Base-by-base conservation (phyloP, 2,888 invertebrate species). In the Leucoptera coffeella region DNA sequence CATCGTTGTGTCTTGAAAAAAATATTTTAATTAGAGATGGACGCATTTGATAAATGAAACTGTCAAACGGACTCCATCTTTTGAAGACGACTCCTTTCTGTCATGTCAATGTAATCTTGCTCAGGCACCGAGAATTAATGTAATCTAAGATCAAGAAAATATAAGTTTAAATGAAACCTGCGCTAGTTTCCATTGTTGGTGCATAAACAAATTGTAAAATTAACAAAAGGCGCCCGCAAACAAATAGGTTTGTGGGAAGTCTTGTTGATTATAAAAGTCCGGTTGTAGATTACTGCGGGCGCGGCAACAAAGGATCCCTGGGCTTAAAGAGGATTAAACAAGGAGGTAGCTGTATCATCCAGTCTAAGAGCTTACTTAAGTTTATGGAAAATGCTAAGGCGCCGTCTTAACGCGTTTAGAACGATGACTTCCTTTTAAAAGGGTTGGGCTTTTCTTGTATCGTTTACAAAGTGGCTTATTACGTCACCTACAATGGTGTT, bases 371-470 rank as follows among this genome's bases (percentile, higher is more conserved):
- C 56, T 53, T 59, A 58, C 59, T 64, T 58, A 58, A 60, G 54
- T 59, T 61, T 60, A 62, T 60, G 53, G 62, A 59, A 59, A 61
- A 55, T 57, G 56, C 56, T n/a, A n/a, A n/a, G 52, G 50, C 53
- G 50, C 50, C 45, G 26, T 23, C 44, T 48, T 61, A 57, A 61
- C 54, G 50, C 49, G 52, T 50, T 60, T 60, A 54, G 27, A 53
- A 47, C 53, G 54, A 54, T 59, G 61, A 64, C 58, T 61, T 53
- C 51, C 51, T 50, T 56, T 55, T 46, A 45, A 64, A 67, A 64
- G 64, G 64, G 61, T 65, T 67, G 64, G 54, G 48, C 54, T 65
- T 67, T 64, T n/a, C n/a, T n/a, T n/a, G n/a, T n/a, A n/a, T n/a
- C n/a, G n/a, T n/a, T n/a, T n/a, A n/a, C n/a, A n/a, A n/a, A n/a